Evolutionary conservation across 2,113 vertebrate genomes (phyloP), one percentile per base, ranked within the genome.

Genomic region (Pampusana beccarii): DNA sequence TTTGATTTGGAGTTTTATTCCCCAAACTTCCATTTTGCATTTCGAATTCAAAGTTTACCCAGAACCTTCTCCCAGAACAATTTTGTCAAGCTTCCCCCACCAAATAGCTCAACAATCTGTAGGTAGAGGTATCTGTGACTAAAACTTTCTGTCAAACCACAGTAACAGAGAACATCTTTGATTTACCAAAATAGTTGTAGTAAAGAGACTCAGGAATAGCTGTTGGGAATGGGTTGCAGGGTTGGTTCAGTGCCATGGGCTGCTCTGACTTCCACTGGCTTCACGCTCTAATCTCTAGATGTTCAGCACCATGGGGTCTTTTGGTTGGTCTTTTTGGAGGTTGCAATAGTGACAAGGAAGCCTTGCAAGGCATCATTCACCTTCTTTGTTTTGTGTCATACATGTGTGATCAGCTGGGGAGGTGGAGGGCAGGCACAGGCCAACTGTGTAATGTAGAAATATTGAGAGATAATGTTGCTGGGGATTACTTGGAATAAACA

Each of bases 151-250:
- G 88, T 95, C 94, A 92, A 77, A 83, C 74, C 86, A 62, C 33
- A 67, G 13, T 33, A 93, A 96, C 91, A 97, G 96, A 97, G 93
- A 88, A 67, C 36, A 75, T 93, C 94, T 97, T 97, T 94, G 90
- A 92, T 73, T 91, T 65, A 40, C 56, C 74, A 48, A 79, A 95
- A 90, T 40, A 93, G 67, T 78, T n/a, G 15, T 34, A 9, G 56
- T 65, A 61, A 86, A 90, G 88, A 94, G 50, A 81, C 61, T 80
- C 53, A 12, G 57, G 78, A 82, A 38, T 40, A 87, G 50, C 61
- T 64, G 42, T 44, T 79, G 78, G 34, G 71, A 60, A 11, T 1
- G 5, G 73, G 31, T 38, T 73, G 15, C 29, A 31, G 48, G 56
- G 8, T 77, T 88, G 42, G 18, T 56, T 80, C 21, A 51, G 46